Base-by-base conservation (phyloP, 2,888 invertebrate species). In the Hypomecis punctinalis region DNA sequence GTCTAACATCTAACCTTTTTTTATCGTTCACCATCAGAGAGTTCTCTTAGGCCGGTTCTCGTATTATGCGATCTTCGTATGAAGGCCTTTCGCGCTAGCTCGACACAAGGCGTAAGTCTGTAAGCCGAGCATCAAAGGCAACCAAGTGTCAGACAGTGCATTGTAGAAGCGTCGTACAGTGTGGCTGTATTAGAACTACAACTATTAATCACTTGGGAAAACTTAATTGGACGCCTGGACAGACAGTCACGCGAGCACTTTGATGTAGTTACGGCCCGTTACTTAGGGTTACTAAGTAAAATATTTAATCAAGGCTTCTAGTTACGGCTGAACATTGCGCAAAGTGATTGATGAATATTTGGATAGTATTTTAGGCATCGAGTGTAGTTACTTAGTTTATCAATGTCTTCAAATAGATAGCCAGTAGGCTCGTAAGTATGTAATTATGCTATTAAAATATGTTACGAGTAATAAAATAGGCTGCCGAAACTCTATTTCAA, bases 181-280 rank as follows among this genome's bases (percentile, higher is more conserved):
- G 52, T n/a, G 9, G 13, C 35, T 45, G 39, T 46, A 56, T 56
- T 46, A 56, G 47, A 47, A 47, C 71, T 46, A 56, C 39, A 47
- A 47, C 71, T 83, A 89, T 90, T 89, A 87, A 89, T 90, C 90
- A 90, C 83, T 40, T 69, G 75, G 76, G 83, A 85, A 83, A 85
- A 85, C 89, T 86, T 89, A 89, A 90, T 90, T 90, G 88, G 88
- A 88, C 83, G 69, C 73, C 75, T 72, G 74, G 83, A 83, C 81
- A 83, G 82, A 82, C 81, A 81, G 82, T 76, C 83, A 81, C 81
- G 84, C 84, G 76, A 82, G 72, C 70, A 73, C 74, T 74, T 69
- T 67, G 69, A 66, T 73, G 69, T 71, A 75, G 70, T 74, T 71
- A 74, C 68, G 62, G 39, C 43, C 36, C 37, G 51, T 42, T 52